A percentile compares a stretch with the other conserved stretches of the same genome.
Conservation (phyloP, 1,140 invertebrate species). For the Lepidostoma basale region DNA sequence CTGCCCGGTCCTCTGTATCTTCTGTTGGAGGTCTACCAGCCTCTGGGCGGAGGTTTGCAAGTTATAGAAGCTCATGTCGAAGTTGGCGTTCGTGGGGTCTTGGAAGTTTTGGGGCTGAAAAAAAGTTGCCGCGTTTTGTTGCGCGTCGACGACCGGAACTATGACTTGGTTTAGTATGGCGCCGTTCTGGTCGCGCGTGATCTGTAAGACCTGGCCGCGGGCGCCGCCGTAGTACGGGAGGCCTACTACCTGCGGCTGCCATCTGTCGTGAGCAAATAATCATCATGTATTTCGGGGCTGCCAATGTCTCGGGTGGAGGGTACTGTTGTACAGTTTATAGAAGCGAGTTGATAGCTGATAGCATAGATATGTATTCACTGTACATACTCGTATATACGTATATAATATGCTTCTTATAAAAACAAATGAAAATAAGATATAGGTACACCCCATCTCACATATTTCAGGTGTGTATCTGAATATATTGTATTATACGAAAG, state of each 20-base stretch:
- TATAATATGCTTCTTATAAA: too few species aligned
- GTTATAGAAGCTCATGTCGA: constrained; percentile 48
- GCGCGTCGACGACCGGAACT: constrained; percentile 43
- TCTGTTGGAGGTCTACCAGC: constrained; percentile 59
- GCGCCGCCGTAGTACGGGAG: constrained; percentile 71
- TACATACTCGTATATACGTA: too few species aligned
- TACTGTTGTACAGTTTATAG: too few species aligned
- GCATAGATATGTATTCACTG: too few species aligned
- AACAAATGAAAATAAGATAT: too few species aligned
- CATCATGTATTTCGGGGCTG: constrained; percentile 35
- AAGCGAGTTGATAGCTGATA: too few species aligned
- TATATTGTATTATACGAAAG: too few species aligned
- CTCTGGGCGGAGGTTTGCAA: constrained; percentile 59
- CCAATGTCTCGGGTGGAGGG: too few species aligned
- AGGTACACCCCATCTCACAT: too few species aligned
- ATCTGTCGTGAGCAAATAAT: constrained; percentile 28
- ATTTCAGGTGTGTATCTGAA: too few species aligned
- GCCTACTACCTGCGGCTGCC: constrained; percentile 22
- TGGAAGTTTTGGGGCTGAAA: neutral
- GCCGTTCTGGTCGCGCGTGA: constrained; percentile 62
- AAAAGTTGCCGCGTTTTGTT: neutral
- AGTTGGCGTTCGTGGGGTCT: constrained; percentile 1
- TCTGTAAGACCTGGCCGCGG: constrained; percentile 67
- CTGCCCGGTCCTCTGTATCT: constrained; percentile 55
- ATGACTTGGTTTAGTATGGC: constrained; percentile 59